These are phyloP conservation scores for Ophion slaviceki DNA, from an alignment of 2,888 invertebrate species.

Conservation along the genomic window DNA sequence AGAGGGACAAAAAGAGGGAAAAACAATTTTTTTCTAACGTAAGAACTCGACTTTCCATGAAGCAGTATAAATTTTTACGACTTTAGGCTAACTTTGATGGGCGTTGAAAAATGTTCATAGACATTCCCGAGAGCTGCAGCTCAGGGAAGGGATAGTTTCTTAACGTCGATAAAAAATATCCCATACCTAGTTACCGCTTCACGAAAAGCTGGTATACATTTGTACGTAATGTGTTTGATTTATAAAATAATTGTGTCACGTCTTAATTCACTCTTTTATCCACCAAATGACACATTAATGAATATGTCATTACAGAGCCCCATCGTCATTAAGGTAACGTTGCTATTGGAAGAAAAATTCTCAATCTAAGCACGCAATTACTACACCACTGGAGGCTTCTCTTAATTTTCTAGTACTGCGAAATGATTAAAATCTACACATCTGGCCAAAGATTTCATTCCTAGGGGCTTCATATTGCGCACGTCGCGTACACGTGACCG, in stretches of 20 bases:
- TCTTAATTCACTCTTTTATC: neutral
- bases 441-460: neutral
- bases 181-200: neutral
- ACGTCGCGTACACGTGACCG: neutral
- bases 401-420: neutral
- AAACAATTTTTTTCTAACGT: constrained; percentile 21
- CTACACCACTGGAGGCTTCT: neutral
- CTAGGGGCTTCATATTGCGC: neutral
- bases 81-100: neutral
- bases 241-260: neutral
- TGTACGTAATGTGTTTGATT: neutral
- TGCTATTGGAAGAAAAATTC: neutral
- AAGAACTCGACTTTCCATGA: constrained; percentile 28
- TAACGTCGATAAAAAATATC: neutral
- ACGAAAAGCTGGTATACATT: neutral
- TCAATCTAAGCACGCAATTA: neutral
- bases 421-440: neutral
- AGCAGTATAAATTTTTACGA: neutral
- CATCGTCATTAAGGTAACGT: neutral
- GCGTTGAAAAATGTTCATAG: neutral
- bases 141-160: neutral
- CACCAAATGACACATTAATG: too few relatives aligned
- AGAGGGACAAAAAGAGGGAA: constrained; percentile 8
- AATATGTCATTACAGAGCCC: neutral
- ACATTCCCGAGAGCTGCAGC: neutral